Base-by-base conservation (phyloP, 2,888 invertebrate genomes). In the Agriotes lineatus region DNA sequence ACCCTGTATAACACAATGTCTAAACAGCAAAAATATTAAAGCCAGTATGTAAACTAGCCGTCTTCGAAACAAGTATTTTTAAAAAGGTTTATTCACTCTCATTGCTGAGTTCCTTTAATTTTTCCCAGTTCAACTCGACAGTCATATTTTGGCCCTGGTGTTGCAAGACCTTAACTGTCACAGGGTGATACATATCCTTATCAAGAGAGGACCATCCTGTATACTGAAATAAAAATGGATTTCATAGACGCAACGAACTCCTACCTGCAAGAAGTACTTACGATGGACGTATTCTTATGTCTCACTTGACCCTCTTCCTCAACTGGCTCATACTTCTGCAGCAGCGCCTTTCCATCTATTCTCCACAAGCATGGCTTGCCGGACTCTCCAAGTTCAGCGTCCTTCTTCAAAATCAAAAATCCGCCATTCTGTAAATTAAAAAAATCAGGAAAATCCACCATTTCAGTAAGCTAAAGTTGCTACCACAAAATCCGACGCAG, bases 291-390 rank as follows among this genome's bases (percentile, higher is more conserved):
- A 65, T 82, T 85, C 70, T 80, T 81, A 72, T 84, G 83, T 72
- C 78, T 78, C 39, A 82, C 76, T 75, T 79, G 78, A 1, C 80
- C 82, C 16, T 82, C 80, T 39, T 82, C 81, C 56, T 80, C 79
- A 67, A 83, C 84, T 10, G 84, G 82, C 77, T 85, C 84, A 73
- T 83, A 86, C 74, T 86, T 86, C 72, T 86, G 86, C 9, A 86
- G 75, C n/a, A 85, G 76, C 2, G 84, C 83, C 72, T 85, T 85
- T 2, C 85, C 84, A 75, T 85, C 84, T 67, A 85, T 82, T 72
- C 83, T 78, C 84, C 84, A 85, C 45, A 85, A 80, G 54, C 81
- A 81, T 7, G 84, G 83, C 59, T 82, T 82, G 7, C 76, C 76
- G 2, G 81, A 74, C 67, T 82, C 82, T 9, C 81, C 82, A 22